Evolutionary conservation across 2,888 invertebrate species (phyloP), one percentile per base, ranked within the genome.

Genomic region (Nomada fucata): DNA sequence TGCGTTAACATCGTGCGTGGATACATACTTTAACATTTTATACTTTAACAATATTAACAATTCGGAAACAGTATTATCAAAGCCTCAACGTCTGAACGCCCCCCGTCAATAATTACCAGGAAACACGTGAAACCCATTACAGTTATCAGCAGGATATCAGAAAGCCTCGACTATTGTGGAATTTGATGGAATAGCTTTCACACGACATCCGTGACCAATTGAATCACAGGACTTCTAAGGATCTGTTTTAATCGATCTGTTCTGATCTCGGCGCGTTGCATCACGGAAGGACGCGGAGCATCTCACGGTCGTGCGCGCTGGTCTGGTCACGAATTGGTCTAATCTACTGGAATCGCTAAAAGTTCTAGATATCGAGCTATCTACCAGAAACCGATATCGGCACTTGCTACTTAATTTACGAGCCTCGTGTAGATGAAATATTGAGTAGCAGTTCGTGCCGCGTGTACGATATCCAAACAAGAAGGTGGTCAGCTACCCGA

Each of bases 251-350:
- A 85, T 81, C 84, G 68, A 65, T 74, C 68, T 52, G 67, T 63
- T 63, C 70, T 64, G 76, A 77, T 80, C 73, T 59, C 42, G 52
- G 23, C 52, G 55, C 36, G 65, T 85, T 85, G 73, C 85, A 77
- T 82, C 61, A 44, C 42, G 77, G 60, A 67, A 79, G 67, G 76
- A 64, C 76, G 63, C 44, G 53, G 11, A 64, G 61, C 60, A 60
- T 42, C 68, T 55, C 65, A 53, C 57, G 71, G 50, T n/a, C 71
- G n/a, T 42, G 71, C 69, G 81, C 59, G 65, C 36, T 52, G 72
- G 76, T 64, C 82, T 57, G 74, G 75, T 85, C 85, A 83, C 79
- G 85, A 85, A 77, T 76, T 52, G 82, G 61, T 82, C 65, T 72
- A 64, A 82, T 82, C 85, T 85, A 79, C 71, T 69, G 20, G 59